Conservation (phyloP, 2,888 invertebrate genomes). For the Drosophila anomalata region DNA sequence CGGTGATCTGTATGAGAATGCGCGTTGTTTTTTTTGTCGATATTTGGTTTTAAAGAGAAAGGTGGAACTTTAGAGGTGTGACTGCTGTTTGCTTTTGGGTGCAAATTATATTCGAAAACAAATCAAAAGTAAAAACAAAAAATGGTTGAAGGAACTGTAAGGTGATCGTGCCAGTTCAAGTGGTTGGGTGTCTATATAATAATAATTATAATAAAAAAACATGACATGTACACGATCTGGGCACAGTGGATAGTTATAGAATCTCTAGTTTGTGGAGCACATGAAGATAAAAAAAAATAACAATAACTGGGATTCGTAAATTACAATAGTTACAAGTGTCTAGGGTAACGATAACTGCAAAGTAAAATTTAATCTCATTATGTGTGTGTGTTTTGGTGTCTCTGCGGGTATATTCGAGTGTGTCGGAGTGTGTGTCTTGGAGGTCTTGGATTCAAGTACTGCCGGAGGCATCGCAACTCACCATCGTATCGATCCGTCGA, state of each 20-base stretch:
- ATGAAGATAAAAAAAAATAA: slow-evolving; percentile 8
- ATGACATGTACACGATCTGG: slow-evolving; percentile 26
- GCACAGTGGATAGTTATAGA: slow-evolving; percentile 14
- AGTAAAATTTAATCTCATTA: slow-evolving; percentile 68
- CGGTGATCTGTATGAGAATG: slow-evolving; percentile 80
- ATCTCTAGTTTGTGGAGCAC: slow-evolving; percentile 25
- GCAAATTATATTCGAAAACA: slow-evolving; percentile 34
- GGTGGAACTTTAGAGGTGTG: slow-evolving; percentile 37
- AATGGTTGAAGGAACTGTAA: slow-evolving; percentile 1
- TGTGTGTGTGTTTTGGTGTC: slow-evolving; percentile 21
- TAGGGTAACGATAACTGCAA: slow-evolving; percentile 65
- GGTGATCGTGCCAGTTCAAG: slow-evolving; percentile 26
- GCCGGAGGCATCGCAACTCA: slow-evolving; percentile 73
- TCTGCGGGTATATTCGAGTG: slow-evolving; percentile 22
- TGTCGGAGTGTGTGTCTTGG: slow-evolving; percentile 34
- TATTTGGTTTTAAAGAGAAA: slow-evolving; percentile 23
- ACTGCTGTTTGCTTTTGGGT: slow-evolving; percentile 23
- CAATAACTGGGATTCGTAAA: slow-evolving; percentile 34
- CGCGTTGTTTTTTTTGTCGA: slow-evolving; percentile 10
- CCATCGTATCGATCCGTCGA: slow-evolving; percentile 89
- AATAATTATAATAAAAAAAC: slow-evolving; percentile 2
- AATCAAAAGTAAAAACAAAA: slow-evolving; percentile 2
- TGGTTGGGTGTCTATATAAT: slow-evolving; percentile 12
- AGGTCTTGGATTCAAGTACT: slow-evolving; percentile 35
- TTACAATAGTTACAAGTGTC: slow-evolving; percentile 48